Evolutionary conservation across 2,797 vertebrate species (phyloP), one percentile per base, ranked within the genome.

Genomic region (Helarctos malayanus): DNA sequence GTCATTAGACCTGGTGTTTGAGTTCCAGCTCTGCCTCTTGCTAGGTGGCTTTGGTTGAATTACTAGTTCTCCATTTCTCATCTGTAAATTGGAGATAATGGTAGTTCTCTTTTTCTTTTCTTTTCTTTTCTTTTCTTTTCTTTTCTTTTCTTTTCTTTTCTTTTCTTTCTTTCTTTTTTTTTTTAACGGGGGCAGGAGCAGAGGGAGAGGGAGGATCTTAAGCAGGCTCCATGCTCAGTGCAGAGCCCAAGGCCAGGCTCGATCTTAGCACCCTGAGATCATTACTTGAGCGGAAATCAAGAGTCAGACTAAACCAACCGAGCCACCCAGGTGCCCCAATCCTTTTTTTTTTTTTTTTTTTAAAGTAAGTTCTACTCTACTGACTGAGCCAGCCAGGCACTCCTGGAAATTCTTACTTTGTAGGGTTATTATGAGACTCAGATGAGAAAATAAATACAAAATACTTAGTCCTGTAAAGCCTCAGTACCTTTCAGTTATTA

Each of bases 381-480:
- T 10, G 4, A 29, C 7, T 47, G 71, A 75, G 71, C 25, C 71
- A 75, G 27, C 71, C 15, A 21, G 45, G 71, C 2, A 5, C 41
- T 7, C 41, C 25, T 47, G 15, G 29, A 29, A 56, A 49, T 94
- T 38, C 38, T 80, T 54, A 54, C 18, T n/a, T 57, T 75, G 38
- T 79, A 52, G 76, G 13, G 56, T 91, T 80, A 91, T 54, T 29
- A 94, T 14, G 18, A 87, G 59, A 68, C 27, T 76, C 59, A 69
- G 82, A 75, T 91, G 32, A 87, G n/a, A 65, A 90, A 86, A 73
- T 76, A 87, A 65, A 69, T 78, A 32, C 54, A 80, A 59, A 87
- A 38, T 29, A 79, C 32, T 54, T 86, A 71, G 75, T 68, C 41
- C 41, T n/a, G 32, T 87, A 68, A 96, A n/a, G 61, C 11, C 59